Evolutionary conservation across 2,797 vertebrate species (phyloP).

Genomic region (Halcyon chelicuti): DNA sequence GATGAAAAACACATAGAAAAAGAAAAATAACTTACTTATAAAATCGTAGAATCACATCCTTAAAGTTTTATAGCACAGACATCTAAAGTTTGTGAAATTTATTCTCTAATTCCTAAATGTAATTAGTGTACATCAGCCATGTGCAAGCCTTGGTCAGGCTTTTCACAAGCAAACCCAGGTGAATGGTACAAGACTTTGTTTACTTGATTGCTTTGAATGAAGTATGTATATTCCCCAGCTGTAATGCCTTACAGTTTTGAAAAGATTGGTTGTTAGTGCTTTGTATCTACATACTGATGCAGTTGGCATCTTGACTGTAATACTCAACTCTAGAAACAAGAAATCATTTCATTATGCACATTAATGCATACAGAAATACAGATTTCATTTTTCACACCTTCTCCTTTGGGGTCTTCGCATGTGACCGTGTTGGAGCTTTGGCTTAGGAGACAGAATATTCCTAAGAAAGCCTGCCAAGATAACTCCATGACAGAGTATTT

Average conservation of each 20-base stretch:
- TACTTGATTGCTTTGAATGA: background rate
- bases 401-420: background rate
- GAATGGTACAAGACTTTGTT: background rate
- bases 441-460: background rate
- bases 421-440: background rate
- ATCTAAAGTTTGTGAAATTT: background rate
- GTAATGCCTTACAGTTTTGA: background rate
- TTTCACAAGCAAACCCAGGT: background rate
- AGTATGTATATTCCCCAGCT: background rate
- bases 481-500: background rate
- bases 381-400: background rate
- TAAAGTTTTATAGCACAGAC: background rate
- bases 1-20: background rate
- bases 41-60: background rate
- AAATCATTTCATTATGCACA: background rate
- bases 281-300: background rate
- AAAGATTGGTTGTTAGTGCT: background rate
- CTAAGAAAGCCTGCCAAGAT: background rate
- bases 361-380: background rate
- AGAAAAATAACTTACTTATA: background rate
- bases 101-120: background rate
- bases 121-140: background rate
- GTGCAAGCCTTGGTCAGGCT: background rate
- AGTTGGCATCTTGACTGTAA: background rate
- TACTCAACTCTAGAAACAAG: background rate